Evolutionary conservation across 92 coral and sea anemone genomes (phyloP).

Genomic region (Galaxea fascicularis): DNA sequence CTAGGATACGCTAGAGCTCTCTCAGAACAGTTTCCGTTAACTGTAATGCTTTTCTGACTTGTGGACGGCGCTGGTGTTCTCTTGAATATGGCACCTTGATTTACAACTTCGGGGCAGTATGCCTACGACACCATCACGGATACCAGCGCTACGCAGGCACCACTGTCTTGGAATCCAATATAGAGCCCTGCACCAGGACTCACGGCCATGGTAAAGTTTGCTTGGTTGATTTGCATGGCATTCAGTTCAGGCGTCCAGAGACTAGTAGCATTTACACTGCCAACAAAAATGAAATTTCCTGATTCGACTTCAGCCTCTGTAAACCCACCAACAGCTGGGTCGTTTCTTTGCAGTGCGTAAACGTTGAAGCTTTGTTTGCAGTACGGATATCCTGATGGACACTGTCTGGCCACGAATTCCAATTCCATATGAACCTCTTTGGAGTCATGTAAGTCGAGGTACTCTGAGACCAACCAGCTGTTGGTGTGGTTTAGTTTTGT

Average conservation of each 20-base stretch:
- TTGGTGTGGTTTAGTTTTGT: too few relatives aligned
- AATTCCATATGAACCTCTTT: conserved; percentile 56
- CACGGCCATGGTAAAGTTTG: conserved; percentile 41
- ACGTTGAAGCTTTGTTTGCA: conserved; percentile 74
- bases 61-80: conserved; percentile 41
- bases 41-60: neutral
- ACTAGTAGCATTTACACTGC: conserved; percentile 53
- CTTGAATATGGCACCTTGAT: conserved; percentile 53
- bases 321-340: conserved; percentile 58
- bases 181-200: conserved; percentile 54
- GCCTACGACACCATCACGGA: too few relatives aligned
- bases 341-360: conserved; percentile 51
- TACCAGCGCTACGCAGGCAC: too few relatives aligned
- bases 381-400: too few relatives aligned
- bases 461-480: conserved; percentile 87
- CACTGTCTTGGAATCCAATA: conserved; percentile 76
- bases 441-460: conserved; percentile 55
- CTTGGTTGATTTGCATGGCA: too few relatives aligned
- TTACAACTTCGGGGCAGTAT: too few relatives aligned
- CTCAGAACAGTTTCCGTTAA: conserved; percentile 44
- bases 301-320: conserved; percentile 53
- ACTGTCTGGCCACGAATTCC: conserved; percentile 64
- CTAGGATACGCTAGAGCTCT: too few relatives aligned
- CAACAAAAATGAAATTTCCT: conserved; percentile 63
- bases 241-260: too few relatives aligned